Conservation (phyloP, 2,113 vertebrate genomes). For the Xiphophorus hellerii region DNA sequence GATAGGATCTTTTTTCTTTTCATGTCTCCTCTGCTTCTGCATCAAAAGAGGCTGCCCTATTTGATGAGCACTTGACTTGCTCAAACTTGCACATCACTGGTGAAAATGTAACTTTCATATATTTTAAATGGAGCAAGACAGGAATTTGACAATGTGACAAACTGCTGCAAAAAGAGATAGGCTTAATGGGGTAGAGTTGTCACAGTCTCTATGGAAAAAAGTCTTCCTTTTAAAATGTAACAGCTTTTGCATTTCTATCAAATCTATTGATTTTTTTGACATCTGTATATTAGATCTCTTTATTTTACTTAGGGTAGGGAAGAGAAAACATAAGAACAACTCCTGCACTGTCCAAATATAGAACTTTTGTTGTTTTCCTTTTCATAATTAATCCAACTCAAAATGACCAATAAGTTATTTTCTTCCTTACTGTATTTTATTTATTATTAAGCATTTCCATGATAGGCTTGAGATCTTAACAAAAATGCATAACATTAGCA, state of each 20-base stretch:
- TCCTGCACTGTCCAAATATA: not conserved
- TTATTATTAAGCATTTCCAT: too few species aligned
- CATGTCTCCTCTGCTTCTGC: constrained; percentile 66
- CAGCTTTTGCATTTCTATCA: constrained; percentile 20
- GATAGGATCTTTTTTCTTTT: constrained; percentile 75
- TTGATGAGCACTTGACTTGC: constrained; percentile 71
- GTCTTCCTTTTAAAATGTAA: constrained; percentile 32
- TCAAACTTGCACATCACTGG: constrained; percentile 58
- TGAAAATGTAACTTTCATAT: constrained; percentile 64
- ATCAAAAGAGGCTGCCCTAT: constrained; percentile 69
- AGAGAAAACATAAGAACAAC: not conserved
- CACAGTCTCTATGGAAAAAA: constrained; percentile 24
- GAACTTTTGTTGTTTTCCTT: too few species aligned
- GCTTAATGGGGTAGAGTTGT: constrained; percentile 52
- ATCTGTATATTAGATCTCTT: not conserved
- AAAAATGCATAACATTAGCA: too few species aligned
- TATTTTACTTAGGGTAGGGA: not conserved
- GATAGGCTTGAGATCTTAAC: too few species aligned
- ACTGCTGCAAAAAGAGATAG: constrained; percentile 57
- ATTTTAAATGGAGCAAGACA: constrained; percentile 51
- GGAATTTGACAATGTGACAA: constrained; percentile 58
- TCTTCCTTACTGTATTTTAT: too few species aligned
- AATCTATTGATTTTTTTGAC: constrained; percentile 7
- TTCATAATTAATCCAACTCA: too few species aligned
- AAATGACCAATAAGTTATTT: too few species aligned